phyloP scores from a whole-genome alignment of 2,797 vertebrate genomes.

The Hydrophis major region DNA sequence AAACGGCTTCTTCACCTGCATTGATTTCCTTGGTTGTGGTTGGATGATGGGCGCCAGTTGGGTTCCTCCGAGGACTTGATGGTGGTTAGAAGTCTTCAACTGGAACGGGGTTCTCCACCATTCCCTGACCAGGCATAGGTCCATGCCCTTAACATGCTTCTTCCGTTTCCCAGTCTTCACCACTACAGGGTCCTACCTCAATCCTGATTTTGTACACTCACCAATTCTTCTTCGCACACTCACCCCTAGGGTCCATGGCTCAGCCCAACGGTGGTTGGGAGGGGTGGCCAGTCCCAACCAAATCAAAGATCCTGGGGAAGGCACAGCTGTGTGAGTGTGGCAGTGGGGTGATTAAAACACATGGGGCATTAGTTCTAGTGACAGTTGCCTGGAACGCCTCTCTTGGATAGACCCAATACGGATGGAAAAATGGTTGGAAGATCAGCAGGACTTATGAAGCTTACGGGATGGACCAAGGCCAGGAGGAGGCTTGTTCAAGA shows the following conservation, averaged over 20 bases:
- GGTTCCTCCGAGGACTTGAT: neutral
- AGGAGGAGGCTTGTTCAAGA: neutral
- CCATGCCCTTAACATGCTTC: neutral
- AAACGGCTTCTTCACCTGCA: neutral
- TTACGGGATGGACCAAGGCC: neutral
- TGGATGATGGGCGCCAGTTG: neutral
- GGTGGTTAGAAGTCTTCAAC: neutral
- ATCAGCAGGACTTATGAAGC: neutral
- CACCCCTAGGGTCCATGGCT: neutral
- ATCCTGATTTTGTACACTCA: neutral
- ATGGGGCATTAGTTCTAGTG: rapidly evolving
- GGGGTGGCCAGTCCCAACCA: neutral
- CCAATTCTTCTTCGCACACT: neutral
- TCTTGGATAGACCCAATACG: neutral
- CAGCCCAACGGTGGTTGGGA: rapidly evolving
- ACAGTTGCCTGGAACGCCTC: neutral
- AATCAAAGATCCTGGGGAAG: neutral
- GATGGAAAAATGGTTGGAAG: neutral
- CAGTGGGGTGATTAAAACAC: neutral
- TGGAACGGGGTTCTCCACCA: neutral
- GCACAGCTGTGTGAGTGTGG: too few relatives aligned
- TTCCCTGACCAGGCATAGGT: too few relatives aligned
- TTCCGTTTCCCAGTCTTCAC: neutral
- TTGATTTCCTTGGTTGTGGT: neutral
- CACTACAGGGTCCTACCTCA: neutral